These are phyloP conservation scores for Drosophila anceps DNA, from an alignment of 2,888 invertebrate genomes.

Conservation along the genomic window DNA sequence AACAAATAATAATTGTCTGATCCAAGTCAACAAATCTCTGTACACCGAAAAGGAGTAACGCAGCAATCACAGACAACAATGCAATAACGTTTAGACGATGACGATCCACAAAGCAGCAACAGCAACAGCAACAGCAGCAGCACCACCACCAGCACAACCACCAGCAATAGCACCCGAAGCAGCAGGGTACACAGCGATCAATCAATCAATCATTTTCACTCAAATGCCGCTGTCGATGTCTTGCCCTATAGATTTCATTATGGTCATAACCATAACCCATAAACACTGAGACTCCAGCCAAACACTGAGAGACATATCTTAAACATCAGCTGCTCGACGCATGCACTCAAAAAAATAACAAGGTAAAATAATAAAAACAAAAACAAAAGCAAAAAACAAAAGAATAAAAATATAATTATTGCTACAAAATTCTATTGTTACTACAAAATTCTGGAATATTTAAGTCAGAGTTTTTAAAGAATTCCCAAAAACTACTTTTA, in stretches of 20 bases:
- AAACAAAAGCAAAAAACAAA: too few species aligned
- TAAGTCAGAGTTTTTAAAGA: too few species aligned
- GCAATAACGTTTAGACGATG: constrained; percentile 41
- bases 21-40: constrained; percentile 69
- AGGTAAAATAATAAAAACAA: background rate
- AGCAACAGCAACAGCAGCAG: constrained; percentile 42
- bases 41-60: constrained; percentile 75
- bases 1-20: constrained; percentile 73
- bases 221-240: constrained; percentile 72
- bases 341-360: background rate
- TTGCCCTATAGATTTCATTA: constrained; percentile 78
- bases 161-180: constrained; percentile 29
- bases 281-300: constrained; percentile 51
- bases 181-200: constrained; percentile 59
- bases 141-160: constrained; percentile 26
- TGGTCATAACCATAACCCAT: constrained; percentile 78
- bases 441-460: too few species aligned
- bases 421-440: too few species aligned
- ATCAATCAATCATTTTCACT: constrained; percentile 81
- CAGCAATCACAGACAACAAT: constrained; percentile 56
- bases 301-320: constrained; percentile 21
- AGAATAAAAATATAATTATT: background rate
- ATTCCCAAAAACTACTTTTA: too few species aligned
- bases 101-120: constrained; percentile 33
- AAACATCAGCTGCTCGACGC: constrained; percentile 34